Evolutionary conservation across 2,888 invertebrate genomes (phyloP).

Genomic region (Hypselothyrea guttata): DNA sequence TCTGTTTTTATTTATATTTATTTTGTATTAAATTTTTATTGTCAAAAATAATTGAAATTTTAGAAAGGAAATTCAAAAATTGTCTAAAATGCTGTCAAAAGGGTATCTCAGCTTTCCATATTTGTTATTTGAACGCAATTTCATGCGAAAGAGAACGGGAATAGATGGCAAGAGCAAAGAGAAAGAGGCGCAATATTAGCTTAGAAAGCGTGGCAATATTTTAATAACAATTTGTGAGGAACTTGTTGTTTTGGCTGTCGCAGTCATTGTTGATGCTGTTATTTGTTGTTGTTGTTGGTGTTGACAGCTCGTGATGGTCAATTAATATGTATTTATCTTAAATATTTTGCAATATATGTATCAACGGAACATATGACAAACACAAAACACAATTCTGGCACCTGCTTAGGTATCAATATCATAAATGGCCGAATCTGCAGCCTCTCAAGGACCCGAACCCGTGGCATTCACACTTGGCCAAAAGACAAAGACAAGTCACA

Average conservation of each 20-base stretch:
- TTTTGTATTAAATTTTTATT: too few species aligned
- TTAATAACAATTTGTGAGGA: conserved; percentile 68
- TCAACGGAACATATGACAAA: conserved; percentile 18
- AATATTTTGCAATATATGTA: conserved; percentile 26
- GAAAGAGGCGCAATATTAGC: conserved; percentile 18
- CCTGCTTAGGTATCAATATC: conserved; percentile 29
- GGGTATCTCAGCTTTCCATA: conserved; percentile 22
- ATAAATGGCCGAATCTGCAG: conserved; percentile 5
- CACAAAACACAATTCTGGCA: conserved; percentile 20
- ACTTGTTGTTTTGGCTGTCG: conserved; percentile 31
- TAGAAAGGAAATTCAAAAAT: background rate
- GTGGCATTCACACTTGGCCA: conserved; percentile 14
- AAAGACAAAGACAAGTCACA: conserved; percentile 39
- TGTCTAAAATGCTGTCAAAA: conserved; percentile 2
- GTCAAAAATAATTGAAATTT: too few species aligned
- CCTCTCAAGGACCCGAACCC: conserved; percentile 28
- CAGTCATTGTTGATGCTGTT: conserved; percentile 32
- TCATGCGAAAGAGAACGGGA: conserved; percentile 25
- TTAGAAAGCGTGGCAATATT: conserved; percentile 70
- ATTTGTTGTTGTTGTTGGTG: conserved; percentile 34
- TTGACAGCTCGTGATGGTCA: conserved; percentile 62
- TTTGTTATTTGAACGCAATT: conserved; percentile 47
- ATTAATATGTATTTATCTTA: conserved; percentile 58
- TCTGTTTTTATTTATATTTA: too few species aligned
- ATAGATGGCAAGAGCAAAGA: too few species aligned